Evolutionary conservation across 2,113 vertebrate species (phyloP), one percentile per base, ranked within the genome.

Genomic region (Sylvilagus bachmani): DNA sequence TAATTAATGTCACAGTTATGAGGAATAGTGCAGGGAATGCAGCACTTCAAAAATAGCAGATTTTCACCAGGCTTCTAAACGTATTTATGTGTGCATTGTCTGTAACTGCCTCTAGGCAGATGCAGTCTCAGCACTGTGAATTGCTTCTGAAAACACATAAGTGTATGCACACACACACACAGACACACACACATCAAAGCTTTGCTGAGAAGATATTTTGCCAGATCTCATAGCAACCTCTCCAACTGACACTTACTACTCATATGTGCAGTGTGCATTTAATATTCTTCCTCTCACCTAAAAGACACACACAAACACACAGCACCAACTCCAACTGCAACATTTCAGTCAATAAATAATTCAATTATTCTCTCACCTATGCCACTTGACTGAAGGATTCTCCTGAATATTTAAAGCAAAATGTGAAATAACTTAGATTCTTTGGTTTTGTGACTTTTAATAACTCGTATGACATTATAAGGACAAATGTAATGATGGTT

Each of bases 401-500:
- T 97, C 95, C 49, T 97, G 81, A 98, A 88, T 96, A 89, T 73
- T 89, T 96, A 86, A 90, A 97, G 82, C 25, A 98, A 98, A 92
- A 77, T 33, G 10, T 95, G 80, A 77, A 95, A 91, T 93, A 97
- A 94, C 10, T 49, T 66, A 33, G 27, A 2, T 49, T 44, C 10
- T 86, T 94, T 33, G 21, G 14, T 71, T 89, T 81, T 80, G 16
- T 70, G 29, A 4, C 10, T 81, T 80, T 53, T 36, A 31, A 36
- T 73, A 51, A 58, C 6, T 62, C 64, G 91, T 83, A 0, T 67
- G 67, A 7, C 2, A 19, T 91, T 61, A 87, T n/a, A 74, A 44
- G 2, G 1, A 69, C 49, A 71, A 89, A 96, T 55, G 14, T 33
- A 19, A 70, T 71, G 5, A 2, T 53, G 29, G 10, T 6, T 38